Evolutionary conservation across 1,140 invertebrate species (phyloP).

Genomic region (Chironomus tepperi): DNA sequence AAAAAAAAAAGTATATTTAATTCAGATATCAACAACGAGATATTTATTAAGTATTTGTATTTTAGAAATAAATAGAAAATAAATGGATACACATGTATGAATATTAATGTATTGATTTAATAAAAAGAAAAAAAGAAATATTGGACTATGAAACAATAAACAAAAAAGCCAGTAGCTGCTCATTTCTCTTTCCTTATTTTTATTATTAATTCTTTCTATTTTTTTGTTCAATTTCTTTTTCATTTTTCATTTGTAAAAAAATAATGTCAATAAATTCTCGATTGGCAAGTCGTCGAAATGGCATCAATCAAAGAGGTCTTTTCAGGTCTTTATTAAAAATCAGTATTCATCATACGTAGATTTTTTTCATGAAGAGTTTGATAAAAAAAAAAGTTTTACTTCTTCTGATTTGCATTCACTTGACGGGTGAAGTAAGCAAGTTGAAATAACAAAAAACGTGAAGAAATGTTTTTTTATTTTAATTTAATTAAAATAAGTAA

Average conservation of each 20-base stretch:
- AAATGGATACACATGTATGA: background rate
- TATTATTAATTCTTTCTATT: background rate
- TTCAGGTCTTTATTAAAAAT: background rate
- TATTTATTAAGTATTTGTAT: too few relatives aligned
- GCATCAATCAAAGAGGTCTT: slow-evolving; percentile 16
- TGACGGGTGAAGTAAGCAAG: background rate
- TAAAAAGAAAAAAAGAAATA: too few relatives aligned
- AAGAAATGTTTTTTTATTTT: background rate
- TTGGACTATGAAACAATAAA: background rate
- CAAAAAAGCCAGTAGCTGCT: background rate
- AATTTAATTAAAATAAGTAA: background rate
- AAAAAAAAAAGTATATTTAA: too few relatives aligned
- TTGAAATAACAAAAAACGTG: background rate
- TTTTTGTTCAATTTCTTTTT: too few relatives aligned
- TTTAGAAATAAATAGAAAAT: background rate
- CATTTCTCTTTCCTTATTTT: slow-evolving; percentile 1
- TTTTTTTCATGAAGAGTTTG: background rate
- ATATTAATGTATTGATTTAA: background rate
- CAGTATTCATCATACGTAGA: background rate
- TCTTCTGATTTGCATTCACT: slow-evolving; percentile 19
- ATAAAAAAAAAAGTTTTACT: background rate
- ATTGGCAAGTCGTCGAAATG: background rate
- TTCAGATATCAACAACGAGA: too few relatives aligned
- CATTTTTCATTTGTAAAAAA: background rate
- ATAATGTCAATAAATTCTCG: slow-evolving; percentile 17